Evolutionary conservation across 2,113 vertebrate genomes (phyloP), one percentile per base, ranked within the genome.

Genomic region (Perca fluviatilis): DNA sequence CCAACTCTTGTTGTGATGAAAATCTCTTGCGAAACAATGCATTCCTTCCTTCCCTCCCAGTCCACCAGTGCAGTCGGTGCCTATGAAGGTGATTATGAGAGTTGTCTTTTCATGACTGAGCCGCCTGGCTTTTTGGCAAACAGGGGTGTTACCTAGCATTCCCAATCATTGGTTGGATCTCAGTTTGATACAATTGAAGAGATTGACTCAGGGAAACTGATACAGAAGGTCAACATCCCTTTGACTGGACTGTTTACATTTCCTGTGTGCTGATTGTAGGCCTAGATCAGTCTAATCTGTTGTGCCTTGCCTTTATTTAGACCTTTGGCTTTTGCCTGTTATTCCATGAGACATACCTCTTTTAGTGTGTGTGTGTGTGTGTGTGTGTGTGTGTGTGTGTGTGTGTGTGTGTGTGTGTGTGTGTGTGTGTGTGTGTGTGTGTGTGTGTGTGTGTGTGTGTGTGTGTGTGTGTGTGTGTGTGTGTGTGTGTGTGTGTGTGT

Each of bases 121-220:
- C 46, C 21, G 43, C 46, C n/a, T 50, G 2, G 57, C 25, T 36
- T 78, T 83, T 74, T 74, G 54, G 82, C 65, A 68, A 91, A 88
- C 85, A 77, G 83, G 30, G 86, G 85, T 85, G 75, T 84, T 76
- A 50, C 82, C 70, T 63, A 69, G 60, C 57, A 12, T 51, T 65
- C 57, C 54, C 74, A 79, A 70, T 88, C 78, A 88, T 58, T 79
- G 75, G 80, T 73, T 79, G 64, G 86, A 86, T 89, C 75, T 73
- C 56, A 21, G 79, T 86, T 77, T 85, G 91, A 91, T 92, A 85
- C 76, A 1, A 64, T 78, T 85, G 79, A 91, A 89, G 86, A 81
- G 89, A 92, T 86, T 91, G 89, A 92, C 68, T 92, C 82, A 86
- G 85, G 88, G 79, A 87, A 90, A 74, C 86, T 87, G 93, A 92